These are phyloP conservation scores for Bhutanitis thaidina DNA, from an alignment of 2,888 invertebrate species.

Conservation along the genomic window DNA sequence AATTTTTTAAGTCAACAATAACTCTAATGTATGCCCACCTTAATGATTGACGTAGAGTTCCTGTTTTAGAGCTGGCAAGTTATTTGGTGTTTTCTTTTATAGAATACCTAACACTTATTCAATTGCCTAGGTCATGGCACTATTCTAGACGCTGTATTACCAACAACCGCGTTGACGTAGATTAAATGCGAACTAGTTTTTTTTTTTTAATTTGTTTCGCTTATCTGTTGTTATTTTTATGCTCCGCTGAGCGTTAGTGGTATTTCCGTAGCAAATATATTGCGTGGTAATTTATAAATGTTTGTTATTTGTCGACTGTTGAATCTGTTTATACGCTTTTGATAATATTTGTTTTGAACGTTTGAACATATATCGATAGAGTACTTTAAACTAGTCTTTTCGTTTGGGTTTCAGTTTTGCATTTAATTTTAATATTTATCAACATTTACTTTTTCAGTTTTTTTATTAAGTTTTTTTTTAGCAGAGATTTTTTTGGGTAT, in stretches of 20 bases:
- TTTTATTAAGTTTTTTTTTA: too few species aligned
- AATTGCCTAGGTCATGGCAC: conserved; percentile 33
- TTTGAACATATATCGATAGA: neutral
- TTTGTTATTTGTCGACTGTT: conserved; percentile 6
- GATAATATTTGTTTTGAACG: neutral
- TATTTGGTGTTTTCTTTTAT: conserved; percentile 11
- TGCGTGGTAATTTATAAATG: conserved; percentile 13
- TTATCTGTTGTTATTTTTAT: conserved; percentile 4
- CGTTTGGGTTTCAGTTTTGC: too few species aligned
- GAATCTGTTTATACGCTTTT: neutral
- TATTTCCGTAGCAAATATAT: conserved; percentile 11
- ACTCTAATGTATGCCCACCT: conserved; percentile 1
- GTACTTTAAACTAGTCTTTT: too few species aligned
- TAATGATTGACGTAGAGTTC: conserved; percentile 10
- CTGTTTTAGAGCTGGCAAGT: conserved; percentile 11
- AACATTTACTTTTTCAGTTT: too few species aligned
- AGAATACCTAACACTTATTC: conserved; percentile 24
- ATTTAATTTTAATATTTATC: too few species aligned
- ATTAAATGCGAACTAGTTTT: conserved; percentile 9
- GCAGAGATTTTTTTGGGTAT: too few species aligned
- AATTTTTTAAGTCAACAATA: neutral
- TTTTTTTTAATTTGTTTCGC: neutral
- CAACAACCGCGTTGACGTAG: conserved; percentile 6
- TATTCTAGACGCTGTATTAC: conserved; percentile 1
- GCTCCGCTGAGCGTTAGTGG: conserved; percentile 7